Conservation (phyloP, 2,888 invertebrate genomes). For the Ochropleura leucogaster region DNA sequence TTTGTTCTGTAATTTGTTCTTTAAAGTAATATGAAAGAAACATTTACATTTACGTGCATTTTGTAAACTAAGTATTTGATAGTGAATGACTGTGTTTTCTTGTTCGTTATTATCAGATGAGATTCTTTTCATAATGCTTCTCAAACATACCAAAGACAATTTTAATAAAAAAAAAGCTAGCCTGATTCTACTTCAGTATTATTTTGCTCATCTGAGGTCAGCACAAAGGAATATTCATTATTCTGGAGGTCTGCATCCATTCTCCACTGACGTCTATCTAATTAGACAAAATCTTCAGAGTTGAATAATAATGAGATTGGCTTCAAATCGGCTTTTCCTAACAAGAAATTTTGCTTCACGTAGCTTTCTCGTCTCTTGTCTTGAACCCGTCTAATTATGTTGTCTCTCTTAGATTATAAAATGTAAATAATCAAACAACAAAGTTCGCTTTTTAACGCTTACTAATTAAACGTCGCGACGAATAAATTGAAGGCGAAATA, state of each 20-base stretch:
- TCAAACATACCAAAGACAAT: neutral
- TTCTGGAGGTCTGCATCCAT: slow-evolving; percentile 24
- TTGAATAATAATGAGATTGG: slow-evolving; percentile 42
- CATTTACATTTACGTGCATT: slow-evolving; percentile 22
- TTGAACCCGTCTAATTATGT: slow-evolving; percentile 43
- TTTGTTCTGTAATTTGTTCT: slow-evolving; percentile 44
- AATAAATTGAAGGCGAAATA: slow-evolving; percentile 49
- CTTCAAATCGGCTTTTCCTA: slow-evolving; percentile 51
- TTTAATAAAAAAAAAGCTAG: neutral
- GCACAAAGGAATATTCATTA: slow-evolving; percentile 25
- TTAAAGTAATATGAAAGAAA: slow-evolving; percentile 29
- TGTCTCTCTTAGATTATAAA: slow-evolving; percentile 35
- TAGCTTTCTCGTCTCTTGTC: slow-evolving; percentile 19
- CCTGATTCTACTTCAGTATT: neutral
- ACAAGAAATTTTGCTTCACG: slow-evolving; percentile 42
- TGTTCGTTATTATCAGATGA: neutral
- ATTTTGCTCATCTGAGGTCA: neutral
- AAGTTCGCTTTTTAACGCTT: slow-evolving; percentile 36
- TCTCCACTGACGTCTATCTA: slow-evolving; percentile 40
- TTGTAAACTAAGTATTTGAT: neutral
- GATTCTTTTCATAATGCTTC: neutral
- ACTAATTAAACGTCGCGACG: slow-evolving; percentile 50
- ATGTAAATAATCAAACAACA: slow-evolving; percentile 49
- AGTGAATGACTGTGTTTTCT: neutral
- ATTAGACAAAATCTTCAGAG: slow-evolving; percentile 38